phyloP scores from a whole-genome alignment of 2,797 vertebrate species.

The Linurgus olivaceus region DNA sequence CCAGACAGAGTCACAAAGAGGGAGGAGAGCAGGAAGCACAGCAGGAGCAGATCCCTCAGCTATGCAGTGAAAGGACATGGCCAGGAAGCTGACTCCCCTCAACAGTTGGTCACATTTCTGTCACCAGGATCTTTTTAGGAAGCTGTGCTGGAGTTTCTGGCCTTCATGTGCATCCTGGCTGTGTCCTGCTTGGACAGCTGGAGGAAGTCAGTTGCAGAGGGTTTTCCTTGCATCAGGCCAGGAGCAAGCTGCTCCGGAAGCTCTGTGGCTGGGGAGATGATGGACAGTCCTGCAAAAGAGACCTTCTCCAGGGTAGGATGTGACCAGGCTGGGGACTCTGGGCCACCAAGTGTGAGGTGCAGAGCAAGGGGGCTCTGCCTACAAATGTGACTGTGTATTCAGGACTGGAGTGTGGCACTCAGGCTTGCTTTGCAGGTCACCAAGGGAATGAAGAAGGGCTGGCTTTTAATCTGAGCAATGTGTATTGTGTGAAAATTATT shows the following conservation, averaged over 20 bases:
- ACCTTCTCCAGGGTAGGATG: background rate
- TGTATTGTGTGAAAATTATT: background rate
- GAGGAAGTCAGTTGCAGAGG: background rate
- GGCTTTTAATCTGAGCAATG: background rate
- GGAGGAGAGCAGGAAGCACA: background rate
- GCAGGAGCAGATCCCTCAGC: background rate
- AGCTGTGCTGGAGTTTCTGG: background rate
- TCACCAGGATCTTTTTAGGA: background rate
- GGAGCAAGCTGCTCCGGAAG: background rate
- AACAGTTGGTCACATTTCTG: background rate
- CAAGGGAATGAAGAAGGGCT: background rate
- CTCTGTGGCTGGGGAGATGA: background rate
- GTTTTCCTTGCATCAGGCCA: background rate
- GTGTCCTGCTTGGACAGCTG: background rate
- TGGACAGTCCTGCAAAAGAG: background rate
- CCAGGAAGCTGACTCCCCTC: background rate
- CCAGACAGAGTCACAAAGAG: background rate
- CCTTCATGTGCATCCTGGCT: background rate
- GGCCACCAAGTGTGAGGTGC: fast-evolving
- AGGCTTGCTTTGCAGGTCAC: background rate
- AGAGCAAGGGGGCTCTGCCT: background rate
- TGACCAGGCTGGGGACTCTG: background rate
- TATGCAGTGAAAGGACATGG: background rate
- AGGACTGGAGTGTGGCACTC: background rate
- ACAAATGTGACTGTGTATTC: background rate